Evolutionary conservation across 2,797 vertebrate species (phyloP).

Genomic region (Sebastes trivittatus): DNA sequence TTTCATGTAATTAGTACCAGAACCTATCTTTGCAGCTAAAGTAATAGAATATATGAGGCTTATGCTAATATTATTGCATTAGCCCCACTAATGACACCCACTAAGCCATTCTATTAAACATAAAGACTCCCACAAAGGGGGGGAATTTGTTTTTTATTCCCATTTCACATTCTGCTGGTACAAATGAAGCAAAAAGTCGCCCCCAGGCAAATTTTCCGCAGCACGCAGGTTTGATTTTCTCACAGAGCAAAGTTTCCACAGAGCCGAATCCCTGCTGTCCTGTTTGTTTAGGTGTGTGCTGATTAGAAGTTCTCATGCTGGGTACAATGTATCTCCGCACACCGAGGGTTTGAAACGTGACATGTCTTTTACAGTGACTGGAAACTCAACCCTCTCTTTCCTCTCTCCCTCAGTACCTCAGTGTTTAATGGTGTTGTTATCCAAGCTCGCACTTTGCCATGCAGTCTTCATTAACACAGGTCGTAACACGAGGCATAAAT

Average conservation of each 20-base stretch:
- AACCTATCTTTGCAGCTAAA: slow-evolving; percentile 21
- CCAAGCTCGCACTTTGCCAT: slow-evolving; percentile 59
- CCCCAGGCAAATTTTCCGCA: slow-evolving; percentile 68
- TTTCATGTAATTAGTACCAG: slow-evolving; percentile 44
- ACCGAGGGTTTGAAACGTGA: slow-evolving; percentile 76
- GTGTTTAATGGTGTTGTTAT: slow-evolving; percentile 74
- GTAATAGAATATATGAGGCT: slow-evolving; percentile 35
- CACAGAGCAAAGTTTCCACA: slow-evolving; percentile 81
- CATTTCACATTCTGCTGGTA: slow-evolving; percentile 63
- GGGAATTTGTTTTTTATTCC: slow-evolving; percentile 51
- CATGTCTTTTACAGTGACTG: slow-evolving; percentile 78
- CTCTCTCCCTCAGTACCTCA: slow-evolving; percentile 40
- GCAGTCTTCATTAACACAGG: slow-evolving; percentile 77
- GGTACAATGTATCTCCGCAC: slow-evolving; percentile 72
- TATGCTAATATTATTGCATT: slow-evolving; percentile 68
- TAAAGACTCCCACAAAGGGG: slow-evolving; percentile 53
- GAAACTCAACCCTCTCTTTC: slow-evolving; percentile 49
- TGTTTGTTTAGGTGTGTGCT: slow-evolving; percentile 88
- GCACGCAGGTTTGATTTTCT: slow-evolving; percentile 85
- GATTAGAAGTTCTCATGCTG: slow-evolving; percentile 88
- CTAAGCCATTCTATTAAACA: slow-evolving; percentile 62
- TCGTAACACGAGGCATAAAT: slow-evolving; percentile 72
- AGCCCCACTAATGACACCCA: slow-evolving; percentile 53
- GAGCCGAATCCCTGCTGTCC: slow-evolving; percentile 76
- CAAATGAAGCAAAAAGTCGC: slow-evolving; percentile 68